phyloP scores from a whole-genome alignment of 2,888 invertebrate species.

The Cataglyphis altisquamis region DNA sequence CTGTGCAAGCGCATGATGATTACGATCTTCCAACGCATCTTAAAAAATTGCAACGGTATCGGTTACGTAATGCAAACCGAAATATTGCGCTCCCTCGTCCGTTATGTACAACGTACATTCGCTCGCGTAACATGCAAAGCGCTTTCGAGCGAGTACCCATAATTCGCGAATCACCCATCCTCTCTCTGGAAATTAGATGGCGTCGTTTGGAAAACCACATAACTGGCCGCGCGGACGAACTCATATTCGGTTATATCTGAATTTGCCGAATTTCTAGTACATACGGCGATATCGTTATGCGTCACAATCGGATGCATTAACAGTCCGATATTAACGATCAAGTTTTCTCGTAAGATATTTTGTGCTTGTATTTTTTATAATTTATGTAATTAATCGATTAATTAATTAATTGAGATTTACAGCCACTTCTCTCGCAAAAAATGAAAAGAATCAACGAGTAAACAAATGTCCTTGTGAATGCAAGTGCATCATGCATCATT shows the following conservation, averaged over 20 bases:
- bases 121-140: conserved; percentile 21
- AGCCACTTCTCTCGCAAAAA: not conserved
- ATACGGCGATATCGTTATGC: conserved; percentile 12
- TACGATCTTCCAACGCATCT: not conserved
- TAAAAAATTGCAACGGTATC: conserved; percentile 43
- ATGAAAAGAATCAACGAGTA: not conserved
- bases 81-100: conserved; percentile 18
- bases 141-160: conserved; percentile 38
- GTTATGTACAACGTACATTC: conserved; percentile 8
- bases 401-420: not conserved
- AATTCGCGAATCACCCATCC: conserved; percentile 32
- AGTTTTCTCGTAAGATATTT: not conserved
- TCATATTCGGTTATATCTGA: conserved; percentile 25
- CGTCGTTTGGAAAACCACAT: conserved; percentile 40
- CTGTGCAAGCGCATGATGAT: conserved; percentile 15
- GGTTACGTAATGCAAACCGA: conserved; percentile 22
- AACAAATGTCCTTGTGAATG: not conserved
- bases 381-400: not conserved
- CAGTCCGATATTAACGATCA: not conserved
- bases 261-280: conserved; percentile 25
- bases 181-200: conserved; percentile 27
- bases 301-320: not conserved
- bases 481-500: not conserved
- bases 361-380: not conserved
- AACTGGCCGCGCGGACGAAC: not conserved